phyloP scores from a whole-genome alignment of 1,140 invertebrate species.

The Bombus confusus region DNA sequence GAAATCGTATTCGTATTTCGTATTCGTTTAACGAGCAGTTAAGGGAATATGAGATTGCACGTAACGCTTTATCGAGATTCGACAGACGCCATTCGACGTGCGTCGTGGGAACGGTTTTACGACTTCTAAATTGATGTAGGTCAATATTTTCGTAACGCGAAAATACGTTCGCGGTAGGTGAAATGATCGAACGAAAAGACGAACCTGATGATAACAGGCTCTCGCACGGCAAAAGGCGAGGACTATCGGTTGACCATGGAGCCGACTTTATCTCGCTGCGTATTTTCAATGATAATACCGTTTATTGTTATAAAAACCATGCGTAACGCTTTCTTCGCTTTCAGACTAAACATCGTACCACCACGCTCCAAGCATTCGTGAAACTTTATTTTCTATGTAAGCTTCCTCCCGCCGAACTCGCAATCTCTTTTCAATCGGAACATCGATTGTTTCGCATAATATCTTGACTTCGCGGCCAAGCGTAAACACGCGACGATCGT shows the following conservation, averaged over 20 bases:
- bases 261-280: background rate
- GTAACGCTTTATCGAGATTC: background rate
- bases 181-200: background rate
- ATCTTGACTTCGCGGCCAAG: background rate
- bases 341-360: conserved; percentile 22
- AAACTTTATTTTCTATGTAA: conserved; percentile 29
- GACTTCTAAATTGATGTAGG: background rate
- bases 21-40: background rate
- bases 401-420: background rate
- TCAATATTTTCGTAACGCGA: conserved; percentile 10
- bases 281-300: conserved; percentile 43
- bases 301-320: conserved; percentile 35
- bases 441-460: background rate
- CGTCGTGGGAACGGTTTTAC: background rate
- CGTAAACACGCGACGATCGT: conserved; percentile 27
- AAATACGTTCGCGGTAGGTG: background rate
- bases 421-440: conserved; percentile 20
- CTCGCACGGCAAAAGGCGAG: background rate
- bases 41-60: background rate
- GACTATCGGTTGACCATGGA: conserved; percentile 13
- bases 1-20: background rate
- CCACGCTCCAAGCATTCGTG: background rate
- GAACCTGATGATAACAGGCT: conserved; percentile 8
- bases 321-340: conserved; percentile 21
- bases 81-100: background rate